Evolutionary conservation across 2,888 invertebrate genomes (phyloP), one percentile per base, ranked within the genome.

Genomic region (Rhimphoctona megacephalus): DNA sequence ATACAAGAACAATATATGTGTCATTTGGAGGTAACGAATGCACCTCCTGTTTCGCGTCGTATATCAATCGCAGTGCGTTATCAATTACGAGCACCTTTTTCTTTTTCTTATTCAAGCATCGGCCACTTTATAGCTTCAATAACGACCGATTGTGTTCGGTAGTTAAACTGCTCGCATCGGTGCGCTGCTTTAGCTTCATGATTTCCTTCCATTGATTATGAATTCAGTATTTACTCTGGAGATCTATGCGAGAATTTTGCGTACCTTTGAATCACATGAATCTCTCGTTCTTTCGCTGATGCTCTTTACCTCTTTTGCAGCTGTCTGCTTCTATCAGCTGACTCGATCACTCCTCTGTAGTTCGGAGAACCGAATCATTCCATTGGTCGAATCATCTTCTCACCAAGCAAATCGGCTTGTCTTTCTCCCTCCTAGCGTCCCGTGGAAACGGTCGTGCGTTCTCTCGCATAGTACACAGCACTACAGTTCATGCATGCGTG

Each of bases 321-420:
- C n/a, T 46, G 61, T 72, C 70, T 64, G 19, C 25, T 64, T 64
- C 54, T 52, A 52, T 52, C 66, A 33, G 54, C 30, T 46, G 54
- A 14, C 73, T 36, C 89, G 88, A 89, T 91, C 90, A 89, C 92
- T 91, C 92, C 89, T 89, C 87, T 7, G 22, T 36, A 82, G 52
- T 78, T 70, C 36, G 17, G 52, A 88, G 88, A 86, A 74, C 87
- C 78, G 85, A 43, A 88, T 87, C 87, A 87, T 81, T 90, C 89
- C 83, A 93, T 93, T 93, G 93, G 93, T 92, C 88, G 90, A 79
- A 74, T 81, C 87, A 88, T 91, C 90, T 92, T 92, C 91, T 91
- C 92, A 91, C 92, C 90, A 81, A 83, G 88, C 80, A 70, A 89
- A 90, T 49, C 80, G 72, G 72, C 43, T 79, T 43, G 72, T 83